These are phyloP conservation scores for Aphaenogaster ashmeadi DNA, from an alignment of 1,140 invertebrate genomes.

Conservation along the genomic window DNA sequence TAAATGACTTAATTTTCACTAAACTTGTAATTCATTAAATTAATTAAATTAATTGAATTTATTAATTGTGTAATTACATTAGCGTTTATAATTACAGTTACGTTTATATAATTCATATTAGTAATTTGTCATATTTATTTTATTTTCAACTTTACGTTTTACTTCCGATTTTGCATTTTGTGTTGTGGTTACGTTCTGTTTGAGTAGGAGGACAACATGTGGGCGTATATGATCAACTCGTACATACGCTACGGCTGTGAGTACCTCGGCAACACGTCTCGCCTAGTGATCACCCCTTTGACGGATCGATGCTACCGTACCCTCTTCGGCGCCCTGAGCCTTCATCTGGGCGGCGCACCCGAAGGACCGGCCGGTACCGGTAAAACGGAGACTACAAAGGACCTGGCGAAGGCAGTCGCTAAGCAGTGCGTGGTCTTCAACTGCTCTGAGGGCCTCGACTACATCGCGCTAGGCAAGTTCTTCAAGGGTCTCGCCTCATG, in stretches of 20 bases:
- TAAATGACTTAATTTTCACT: background rate
- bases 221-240: slow-evolving; percentile 96
- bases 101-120: background rate
- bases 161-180: background rate
- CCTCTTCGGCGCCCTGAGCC: slow-evolving; percentile 95
- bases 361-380: slow-evolving; percentile 98
- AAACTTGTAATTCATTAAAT: background rate
- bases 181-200: background rate
- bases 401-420: slow-evolving; percentile 98
- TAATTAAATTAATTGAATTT: background rate
- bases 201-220: slow-evolving; percentile 89
- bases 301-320: slow-evolving; percentile 98
- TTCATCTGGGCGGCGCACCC: slow-evolving; percentile 95
- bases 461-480: slow-evolving; percentile 97
- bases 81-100: background rate
- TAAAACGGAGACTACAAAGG: slow-evolving; percentile 98
- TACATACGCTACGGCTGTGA: slow-evolving; percentile 97
- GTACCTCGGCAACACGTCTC: slow-evolving; percentile 96
- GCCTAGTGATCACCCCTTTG: slow-evolving; percentile 96
- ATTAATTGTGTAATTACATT: too few species aligned
- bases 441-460: slow-evolving; percentile 97
- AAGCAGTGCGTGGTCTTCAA: slow-evolving; percentile 99
- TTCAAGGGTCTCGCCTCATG: slow-evolving; percentile 98
- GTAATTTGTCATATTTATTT: background rate
- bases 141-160: background rate